Base-by-base conservation (phyloP, 2,113 vertebrate genomes). In the Helogale parvula region DNA sequence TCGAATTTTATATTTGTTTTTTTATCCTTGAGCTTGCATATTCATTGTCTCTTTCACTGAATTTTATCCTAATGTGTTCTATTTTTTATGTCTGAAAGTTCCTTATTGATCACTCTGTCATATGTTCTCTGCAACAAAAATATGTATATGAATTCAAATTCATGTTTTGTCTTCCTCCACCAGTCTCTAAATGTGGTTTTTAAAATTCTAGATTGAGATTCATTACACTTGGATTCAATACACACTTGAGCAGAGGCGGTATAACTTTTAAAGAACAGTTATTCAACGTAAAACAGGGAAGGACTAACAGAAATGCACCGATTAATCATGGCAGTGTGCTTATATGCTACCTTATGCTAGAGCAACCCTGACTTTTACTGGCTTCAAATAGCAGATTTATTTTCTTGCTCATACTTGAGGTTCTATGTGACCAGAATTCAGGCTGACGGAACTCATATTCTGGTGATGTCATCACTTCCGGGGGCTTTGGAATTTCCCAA, bases 381-480 rank as follows among this genome's bases (percentile, higher is more conserved):
- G 12, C 63, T 79, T 63, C 0, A 6, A 72, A 0, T 0, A 17
- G 60, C 45, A 14, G 17, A 14, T 38, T 1, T 2, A 3, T 21
- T 21, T 9, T 69, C 68, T 16, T 60, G 31, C n/a, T 84, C 27
- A 6, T 0, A 41, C 14, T 11, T 38, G 14, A 13, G 38, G 76
- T 27, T 60, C 31, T 9, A 0, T 1, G n/a, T 2, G 38, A 23
- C 8, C 0, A 41, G 50, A 17, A 45, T 11, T 11, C 31, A 25
- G 57, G 47, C 54, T 25, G 35, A 23, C 7, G 14, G 21, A 41
- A 19, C 2, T 50, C 69, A 17, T 2, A 7, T 13, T 31, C 12
- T 0, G 35, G 60, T 27, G 21, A 21, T 45, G 23, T 6, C 13
- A 0, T 33, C 1, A 7, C 29, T 2, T n/a, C 27, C 1, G 0